A percentile compares a stretch with the other conserved stretches of the same genome.
Evolutionary conservation across 2,888 invertebrate species (phyloP).

Genomic region (Cephus pygmeus): DNA sequence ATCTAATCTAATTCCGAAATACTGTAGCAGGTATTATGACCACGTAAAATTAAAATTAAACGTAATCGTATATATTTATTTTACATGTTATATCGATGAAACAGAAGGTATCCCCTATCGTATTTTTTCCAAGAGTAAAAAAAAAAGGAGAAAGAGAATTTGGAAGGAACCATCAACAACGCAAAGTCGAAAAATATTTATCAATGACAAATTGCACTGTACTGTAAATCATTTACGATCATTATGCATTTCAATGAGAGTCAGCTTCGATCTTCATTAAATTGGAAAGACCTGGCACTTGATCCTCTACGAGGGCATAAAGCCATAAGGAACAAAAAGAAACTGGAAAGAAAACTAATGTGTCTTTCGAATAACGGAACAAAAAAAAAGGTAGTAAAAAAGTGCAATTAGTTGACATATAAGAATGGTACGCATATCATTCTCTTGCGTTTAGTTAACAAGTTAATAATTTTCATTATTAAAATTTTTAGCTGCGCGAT

Average conservation of each 20-base stretch:
- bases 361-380: conserved; percentile 14
- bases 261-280: neutral
- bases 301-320: too few relatives aligned
- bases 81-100: conserved; percentile 47
- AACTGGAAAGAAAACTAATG: neutral
- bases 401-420: conserved; percentile 5
- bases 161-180: neutral
- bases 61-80: conserved; percentile 51
- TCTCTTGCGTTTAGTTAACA: neutral
- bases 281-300: neutral
- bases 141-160: conserved; percentile 25
- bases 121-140: conserved; percentile 27
- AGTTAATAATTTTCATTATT: neutral
- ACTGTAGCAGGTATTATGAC: conserved; percentile 65
- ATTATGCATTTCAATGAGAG: neutral
- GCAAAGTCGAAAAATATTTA: neutral
- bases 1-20: conserved; percentile 63
- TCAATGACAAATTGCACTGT: neutral
- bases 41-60: conserved; percentile 55
- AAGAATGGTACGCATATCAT: neutral
- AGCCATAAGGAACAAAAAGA: neutral
- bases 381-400: conserved; percentile 29
- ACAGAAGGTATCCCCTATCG: conserved; percentile 7
- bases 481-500: neutral
- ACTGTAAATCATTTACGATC: neutral